phyloP scores from a whole-genome alignment of 2,888 invertebrate genomes.

The Stenotaenia linearis region DNA sequence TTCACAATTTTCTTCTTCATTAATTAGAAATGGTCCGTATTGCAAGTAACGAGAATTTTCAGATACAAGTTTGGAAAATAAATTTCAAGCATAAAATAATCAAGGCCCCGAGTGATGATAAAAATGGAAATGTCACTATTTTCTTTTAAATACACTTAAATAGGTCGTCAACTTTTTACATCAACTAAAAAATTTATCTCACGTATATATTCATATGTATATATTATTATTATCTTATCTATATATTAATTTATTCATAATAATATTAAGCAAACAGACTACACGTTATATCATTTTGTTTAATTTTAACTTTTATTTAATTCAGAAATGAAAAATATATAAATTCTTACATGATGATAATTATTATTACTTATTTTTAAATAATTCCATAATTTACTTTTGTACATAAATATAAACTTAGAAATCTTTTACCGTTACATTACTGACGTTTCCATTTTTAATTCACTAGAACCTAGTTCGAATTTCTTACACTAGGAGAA shows the following conservation, averaged over 20 bases:
- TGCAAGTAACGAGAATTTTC: conserved; percentile 19
- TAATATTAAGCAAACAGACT: background rate
- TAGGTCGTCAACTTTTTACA: background rate
- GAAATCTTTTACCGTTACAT: background rate
- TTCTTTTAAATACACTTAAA: background rate
- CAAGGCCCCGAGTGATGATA: conserved; percentile 3
- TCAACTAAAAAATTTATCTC: background rate
- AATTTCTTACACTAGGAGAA: conserved; percentile 30
- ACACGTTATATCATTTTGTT: background rate
- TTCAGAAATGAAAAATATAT: background rate
- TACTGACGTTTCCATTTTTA: conserved; percentile 18
- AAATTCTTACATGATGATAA: background rate
- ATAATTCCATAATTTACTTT: background rate
- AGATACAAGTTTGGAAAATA: conserved; percentile 5
- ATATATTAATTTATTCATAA: background rate
- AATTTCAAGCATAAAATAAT: conserved; percentile 21
- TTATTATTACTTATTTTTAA: background rate
- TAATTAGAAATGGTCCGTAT: conserved; percentile 26
- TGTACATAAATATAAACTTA: background rate
- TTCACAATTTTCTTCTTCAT: background rate
- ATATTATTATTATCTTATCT: background rate
- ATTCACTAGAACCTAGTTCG: conserved; percentile 24
- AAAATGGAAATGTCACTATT: conserved; percentile 14
- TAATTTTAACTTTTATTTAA: background rate
- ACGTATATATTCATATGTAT: background rate